phyloP scores from a whole-genome alignment of 1,140 invertebrate genomes.

The Adelges cooleyi region DNA sequence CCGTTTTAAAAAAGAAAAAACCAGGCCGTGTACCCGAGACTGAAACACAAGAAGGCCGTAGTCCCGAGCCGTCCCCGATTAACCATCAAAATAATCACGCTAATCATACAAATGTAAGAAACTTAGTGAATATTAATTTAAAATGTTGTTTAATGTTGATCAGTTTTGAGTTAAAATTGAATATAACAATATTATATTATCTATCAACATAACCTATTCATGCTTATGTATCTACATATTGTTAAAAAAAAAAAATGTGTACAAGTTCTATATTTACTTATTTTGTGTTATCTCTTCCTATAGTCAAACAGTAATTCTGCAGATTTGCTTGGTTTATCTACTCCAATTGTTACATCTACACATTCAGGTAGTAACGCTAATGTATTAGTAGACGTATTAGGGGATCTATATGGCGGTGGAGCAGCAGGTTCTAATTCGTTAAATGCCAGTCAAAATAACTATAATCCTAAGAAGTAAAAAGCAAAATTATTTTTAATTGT shows the following conservation, averaged over 20 bases:
- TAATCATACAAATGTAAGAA: constrained; percentile 6
- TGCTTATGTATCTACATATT: no score
- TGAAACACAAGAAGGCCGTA: constrained; percentile 67
- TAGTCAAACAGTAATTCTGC: constrained; percentile 47
- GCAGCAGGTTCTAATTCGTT: constrained; percentile 49
- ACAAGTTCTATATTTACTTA: no score
- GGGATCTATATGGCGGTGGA: constrained; percentile 56
- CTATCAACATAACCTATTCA: no score
- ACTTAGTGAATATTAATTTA: background rate
- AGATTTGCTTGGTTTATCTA: constrained; percentile 73
- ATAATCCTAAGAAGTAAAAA: constrained; percentile 78
- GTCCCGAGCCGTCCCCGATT: constrained; percentile 50
- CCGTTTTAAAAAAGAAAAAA: constrained; percentile 97
- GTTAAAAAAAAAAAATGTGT: no score
- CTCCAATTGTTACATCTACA: constrained; percentile 51
- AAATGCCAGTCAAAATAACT: constrained; percentile 46
- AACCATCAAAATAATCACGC: constrained; percentile 47
- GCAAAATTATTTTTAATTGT: no score
- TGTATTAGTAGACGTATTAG: constrained; percentile 80
- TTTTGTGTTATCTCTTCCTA: background rate
- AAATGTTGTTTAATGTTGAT: constrained; percentile 3
- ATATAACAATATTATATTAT: no score
- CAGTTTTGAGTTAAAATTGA: no score
- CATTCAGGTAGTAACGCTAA: constrained; percentile 54
- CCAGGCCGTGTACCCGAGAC: constrained; percentile 77